Conservation (phyloP, 2,888 invertebrate genomes). For the Rhagonycha lutea region DNA sequence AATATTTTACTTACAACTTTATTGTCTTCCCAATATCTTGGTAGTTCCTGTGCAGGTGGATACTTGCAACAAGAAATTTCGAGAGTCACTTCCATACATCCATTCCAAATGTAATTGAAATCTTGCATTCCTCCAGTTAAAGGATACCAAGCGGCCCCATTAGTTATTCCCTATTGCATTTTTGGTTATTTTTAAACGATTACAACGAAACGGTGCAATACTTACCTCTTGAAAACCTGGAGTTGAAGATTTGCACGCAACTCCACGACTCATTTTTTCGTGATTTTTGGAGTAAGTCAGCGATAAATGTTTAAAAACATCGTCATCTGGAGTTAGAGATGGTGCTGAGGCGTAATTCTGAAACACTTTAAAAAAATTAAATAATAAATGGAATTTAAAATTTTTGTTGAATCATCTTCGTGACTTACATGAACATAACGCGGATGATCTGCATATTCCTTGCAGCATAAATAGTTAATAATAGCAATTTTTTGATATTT, state of each 20-base stretch:
- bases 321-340: constrained; percentile 88
- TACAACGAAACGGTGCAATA: not conserved
- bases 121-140: constrained; percentile 92
- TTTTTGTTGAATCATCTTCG: not conserved
- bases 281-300: constrained; percentile 85
- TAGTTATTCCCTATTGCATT: constrained; percentile 78
- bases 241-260: constrained; percentile 77
- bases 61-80: constrained; percentile 95
- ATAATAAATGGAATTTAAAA: not conserved
- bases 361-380: constrained; percentile 66
- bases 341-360: constrained; percentile 82
- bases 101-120: constrained; percentile 91
- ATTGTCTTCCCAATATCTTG: constrained; percentile 88
- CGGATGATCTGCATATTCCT: constrained; percentile 78
- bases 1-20: constrained; percentile 65
- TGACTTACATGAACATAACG: constrained; percentile 71
- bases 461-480: constrained; percentile 49
- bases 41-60: constrained; percentile 78
- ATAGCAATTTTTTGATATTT: not conserved
- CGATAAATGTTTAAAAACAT: constrained; percentile 86
- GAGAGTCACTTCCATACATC: constrained; percentile 93
- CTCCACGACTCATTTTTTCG: constrained; percentile 84
- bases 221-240: constrained; percentile 70
- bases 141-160: constrained; percentile 93
- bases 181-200: not conserved